phyloP scores from a whole-genome alignment of 2,888 invertebrate species.

The Stenotaenia linearis region DNA sequence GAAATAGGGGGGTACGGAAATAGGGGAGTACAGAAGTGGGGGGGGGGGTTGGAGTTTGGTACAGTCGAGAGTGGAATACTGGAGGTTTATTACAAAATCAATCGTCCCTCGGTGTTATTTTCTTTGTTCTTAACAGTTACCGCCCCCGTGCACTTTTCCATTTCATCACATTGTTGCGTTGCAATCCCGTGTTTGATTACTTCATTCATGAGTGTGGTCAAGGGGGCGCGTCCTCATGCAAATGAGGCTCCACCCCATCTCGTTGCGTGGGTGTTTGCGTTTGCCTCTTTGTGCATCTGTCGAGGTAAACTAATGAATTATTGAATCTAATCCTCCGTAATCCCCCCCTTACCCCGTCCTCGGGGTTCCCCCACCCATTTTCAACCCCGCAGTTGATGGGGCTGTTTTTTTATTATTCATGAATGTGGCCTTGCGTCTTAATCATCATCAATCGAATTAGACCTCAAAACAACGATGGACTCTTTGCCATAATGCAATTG shows the following conservation, averaged over 20 bases:
- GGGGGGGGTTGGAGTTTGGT: neutral
- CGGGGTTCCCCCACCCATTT: neutral
- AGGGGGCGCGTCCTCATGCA: neutral
- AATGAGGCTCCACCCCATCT: neutral
- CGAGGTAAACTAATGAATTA: neutral
- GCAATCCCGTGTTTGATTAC: neutral
- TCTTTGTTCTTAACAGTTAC: neutral
- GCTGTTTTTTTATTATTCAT: neutral
- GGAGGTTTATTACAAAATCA: neutral
- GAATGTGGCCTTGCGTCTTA: neutral
- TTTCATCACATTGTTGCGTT: neutral
- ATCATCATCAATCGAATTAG: constrained; percentile 34
- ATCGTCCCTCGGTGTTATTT: neutral
- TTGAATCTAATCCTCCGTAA: neutral
- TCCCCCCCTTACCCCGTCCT: neutral
- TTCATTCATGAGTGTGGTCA: neutral
- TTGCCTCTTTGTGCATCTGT: neutral
- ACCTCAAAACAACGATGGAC: constrained; percentile 33
- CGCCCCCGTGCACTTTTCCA: neutral
- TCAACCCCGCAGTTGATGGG: neutral
- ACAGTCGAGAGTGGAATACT: neutral
- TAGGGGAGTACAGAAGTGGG: neutral
- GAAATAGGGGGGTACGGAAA: too few relatives aligned
- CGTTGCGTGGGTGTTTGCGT: neutral
- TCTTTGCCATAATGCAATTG: neutral